A percentile compares a stretch with the other conserved stretches of the same genome.
Conservation (phyloP, 2,888 invertebrate genomes). For the Metallyticus violacea region DNA sequence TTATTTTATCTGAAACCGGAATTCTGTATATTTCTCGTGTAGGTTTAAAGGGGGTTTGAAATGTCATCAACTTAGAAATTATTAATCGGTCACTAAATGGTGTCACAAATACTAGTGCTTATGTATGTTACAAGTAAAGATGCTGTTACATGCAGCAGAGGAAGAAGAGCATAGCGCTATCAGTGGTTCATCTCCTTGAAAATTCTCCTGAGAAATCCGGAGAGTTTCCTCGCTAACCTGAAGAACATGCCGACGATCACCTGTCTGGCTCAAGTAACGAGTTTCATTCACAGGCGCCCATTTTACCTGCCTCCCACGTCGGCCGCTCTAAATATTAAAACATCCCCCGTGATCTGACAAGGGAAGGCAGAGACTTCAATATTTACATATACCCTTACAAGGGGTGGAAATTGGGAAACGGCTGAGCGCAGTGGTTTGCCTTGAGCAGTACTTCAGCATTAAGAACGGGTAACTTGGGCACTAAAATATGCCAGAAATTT, state of each 20-base stretch:
- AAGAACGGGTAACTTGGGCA: not conserved
- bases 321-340: not conserved
- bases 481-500: not conserved
- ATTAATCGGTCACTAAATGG: no score
- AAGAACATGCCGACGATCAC: not conserved
- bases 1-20: no score
- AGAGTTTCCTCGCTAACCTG: not conserved
- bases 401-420: not conserved
- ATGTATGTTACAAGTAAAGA: no score
- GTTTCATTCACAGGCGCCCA: not conserved
- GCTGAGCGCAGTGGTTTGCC: not conserved
- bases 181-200: not conserved
- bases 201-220: not conserved
- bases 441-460: not conserved
- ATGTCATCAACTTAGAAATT: no score
- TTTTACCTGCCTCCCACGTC: not conserved
- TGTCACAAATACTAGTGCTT: no score
- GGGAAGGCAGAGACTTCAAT: not conserved
- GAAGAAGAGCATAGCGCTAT: no score
- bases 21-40: no score
- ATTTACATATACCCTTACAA: not conserved
- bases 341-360: not conserved
- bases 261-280: not conserved
- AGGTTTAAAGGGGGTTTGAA: no score
- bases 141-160: no score